A percentile compares a stretch with the other conserved stretches of the same genome.
These are phyloP conservation scores for Cremastinae sp. DNA, from an alignment of 2,888 invertebrate genomes.

Conservation along the genomic window DNA sequence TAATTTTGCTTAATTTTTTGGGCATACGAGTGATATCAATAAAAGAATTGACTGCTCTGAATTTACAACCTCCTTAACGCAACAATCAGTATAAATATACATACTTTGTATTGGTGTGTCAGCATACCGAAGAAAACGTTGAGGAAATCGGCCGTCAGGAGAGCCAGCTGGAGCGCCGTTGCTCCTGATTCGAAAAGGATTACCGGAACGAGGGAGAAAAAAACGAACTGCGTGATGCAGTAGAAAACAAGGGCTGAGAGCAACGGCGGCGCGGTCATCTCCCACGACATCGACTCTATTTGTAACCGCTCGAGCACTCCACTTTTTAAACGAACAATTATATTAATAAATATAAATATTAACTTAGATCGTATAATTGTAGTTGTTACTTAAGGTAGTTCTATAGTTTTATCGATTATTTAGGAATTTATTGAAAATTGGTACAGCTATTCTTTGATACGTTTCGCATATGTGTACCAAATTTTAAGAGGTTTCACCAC, in stretches of 20 bases:
- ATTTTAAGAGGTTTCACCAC: too few species aligned
- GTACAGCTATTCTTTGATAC: too few species aligned
- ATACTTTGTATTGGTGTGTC: conserved; percentile 90
- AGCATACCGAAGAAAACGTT: conserved; percentile 90
- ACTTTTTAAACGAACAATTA: conserved; percentile 72
- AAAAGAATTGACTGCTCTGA: too few species aligned
- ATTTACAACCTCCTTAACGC: too few species aligned
- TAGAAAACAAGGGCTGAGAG: conserved; percentile 83
- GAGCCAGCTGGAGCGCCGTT: conserved; percentile 90
- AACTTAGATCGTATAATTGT: too few species aligned
- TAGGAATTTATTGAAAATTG: too few species aligned
- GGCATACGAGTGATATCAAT: too few species aligned
- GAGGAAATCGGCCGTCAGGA: conserved; percentile 92
- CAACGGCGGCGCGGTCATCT: conserved; percentile 83
- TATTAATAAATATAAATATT: not conserved
- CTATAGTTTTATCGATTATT: too few species aligned
- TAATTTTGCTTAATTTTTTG: too few species aligned
- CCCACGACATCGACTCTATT: conserved; percentile 83
- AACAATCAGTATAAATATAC: too few species aligned
- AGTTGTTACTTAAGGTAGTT: too few species aligned
- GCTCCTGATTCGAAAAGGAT: conserved; percentile 90
- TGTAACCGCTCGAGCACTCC: conserved; percentile 86
- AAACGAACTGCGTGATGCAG: conserved; percentile 87
- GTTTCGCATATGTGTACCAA: too few species aligned
- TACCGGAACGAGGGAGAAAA: conserved; percentile 89